Evolutionary conservation across 2,888 invertebrate species (phyloP).

Genomic region (Automeris io): DNA sequence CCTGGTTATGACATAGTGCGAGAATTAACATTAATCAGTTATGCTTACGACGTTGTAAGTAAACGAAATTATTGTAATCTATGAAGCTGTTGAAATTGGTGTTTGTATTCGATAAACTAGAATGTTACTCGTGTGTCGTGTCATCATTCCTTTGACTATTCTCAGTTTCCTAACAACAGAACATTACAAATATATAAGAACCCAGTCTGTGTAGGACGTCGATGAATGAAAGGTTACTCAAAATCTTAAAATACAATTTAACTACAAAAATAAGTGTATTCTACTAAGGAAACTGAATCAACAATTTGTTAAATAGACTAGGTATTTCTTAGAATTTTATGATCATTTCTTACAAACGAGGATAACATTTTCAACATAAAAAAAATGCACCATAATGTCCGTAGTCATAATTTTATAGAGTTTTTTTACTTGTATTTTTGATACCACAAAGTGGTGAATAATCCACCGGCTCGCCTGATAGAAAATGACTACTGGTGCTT

Average conservation of each 20-base stretch:
- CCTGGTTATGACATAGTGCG: not conserved
- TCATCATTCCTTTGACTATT: too few species aligned
- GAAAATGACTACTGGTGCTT: too few species aligned
- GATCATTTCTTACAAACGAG: slow-evolving; percentile 7
- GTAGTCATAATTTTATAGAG: too few species aligned
- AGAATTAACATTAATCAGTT: slow-evolving; percentile 3
- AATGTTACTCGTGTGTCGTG: slow-evolving; percentile 14
- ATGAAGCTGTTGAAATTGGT: slow-evolving; percentile 13
- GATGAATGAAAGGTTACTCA: slow-evolving; percentile 16
- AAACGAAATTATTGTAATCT: slow-evolving; percentile 11
- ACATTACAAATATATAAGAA: slow-evolving; percentile 16
- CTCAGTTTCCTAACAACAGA: slow-evolving; percentile 10
- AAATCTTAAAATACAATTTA: slow-evolving; percentile 11
- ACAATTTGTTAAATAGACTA: slow-evolving; percentile 14
- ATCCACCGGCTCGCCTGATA: too few species aligned
- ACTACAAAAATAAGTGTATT: slow-evolving; percentile 14
- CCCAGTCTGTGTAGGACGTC: slow-evolving; percentile 15
- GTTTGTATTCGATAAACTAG: slow-evolving; percentile 15
- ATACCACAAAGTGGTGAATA: too few species aligned
- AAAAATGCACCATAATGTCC: too few species aligned
- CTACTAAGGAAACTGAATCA: slow-evolving; percentile 22
- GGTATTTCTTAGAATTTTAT: slow-evolving; percentile 15
- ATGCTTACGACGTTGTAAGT: slow-evolving; percentile 7
- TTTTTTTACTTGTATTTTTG: too few species aligned
- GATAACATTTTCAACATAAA: too few species aligned